Percentiles rank a stretch among this genome's conserved stretches.
phyloP scores from a whole-genome alignment of 2,797 vertebrate species.

The Chromis chromis region DNA sequence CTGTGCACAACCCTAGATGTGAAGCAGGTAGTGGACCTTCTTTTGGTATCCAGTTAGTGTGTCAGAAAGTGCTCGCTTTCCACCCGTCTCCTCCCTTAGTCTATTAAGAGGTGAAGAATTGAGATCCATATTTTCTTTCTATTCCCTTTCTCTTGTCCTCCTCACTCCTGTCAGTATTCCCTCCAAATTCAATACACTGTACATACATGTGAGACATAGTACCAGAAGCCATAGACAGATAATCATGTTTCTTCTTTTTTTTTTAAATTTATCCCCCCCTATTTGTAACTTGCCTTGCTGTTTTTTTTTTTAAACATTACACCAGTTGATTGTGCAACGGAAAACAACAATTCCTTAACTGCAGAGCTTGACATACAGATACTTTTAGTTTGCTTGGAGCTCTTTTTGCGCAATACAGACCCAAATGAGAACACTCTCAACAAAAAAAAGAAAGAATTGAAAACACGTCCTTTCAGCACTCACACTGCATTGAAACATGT shows the following conservation, averaged over 20 bases:
- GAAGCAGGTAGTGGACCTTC: constrained; percentile 59
- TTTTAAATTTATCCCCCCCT: no score
- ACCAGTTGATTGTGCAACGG: neutral
- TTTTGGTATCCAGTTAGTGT: constrained; percentile 36
- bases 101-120: constrained; percentile 4
- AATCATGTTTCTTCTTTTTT: neutral
- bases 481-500: constrained; percentile 23
- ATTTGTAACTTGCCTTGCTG: neutral
- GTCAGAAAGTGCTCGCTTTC: constrained; percentile 13
- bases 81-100: constrained; percentile 1
- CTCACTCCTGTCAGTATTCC: constrained; percentile 4
- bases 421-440: no score
- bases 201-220: neutral
- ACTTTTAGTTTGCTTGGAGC: neutral
- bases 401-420: neutral
- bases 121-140: neutral
- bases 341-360: neutral
- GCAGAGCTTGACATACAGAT: neutral
- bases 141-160: neutral
- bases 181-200: constrained; percentile 27
- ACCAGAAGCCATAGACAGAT: neutral
- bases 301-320: neutral
- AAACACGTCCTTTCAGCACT: neutral
- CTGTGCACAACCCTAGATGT: constrained; percentile 63
- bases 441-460: neutral